Percentiles rank a stretch among this genome's conserved stretches.
Evolutionary conservation across 2,797 vertebrate species (phyloP).

Genomic region (Hydrocynus forskahlii): DNA sequence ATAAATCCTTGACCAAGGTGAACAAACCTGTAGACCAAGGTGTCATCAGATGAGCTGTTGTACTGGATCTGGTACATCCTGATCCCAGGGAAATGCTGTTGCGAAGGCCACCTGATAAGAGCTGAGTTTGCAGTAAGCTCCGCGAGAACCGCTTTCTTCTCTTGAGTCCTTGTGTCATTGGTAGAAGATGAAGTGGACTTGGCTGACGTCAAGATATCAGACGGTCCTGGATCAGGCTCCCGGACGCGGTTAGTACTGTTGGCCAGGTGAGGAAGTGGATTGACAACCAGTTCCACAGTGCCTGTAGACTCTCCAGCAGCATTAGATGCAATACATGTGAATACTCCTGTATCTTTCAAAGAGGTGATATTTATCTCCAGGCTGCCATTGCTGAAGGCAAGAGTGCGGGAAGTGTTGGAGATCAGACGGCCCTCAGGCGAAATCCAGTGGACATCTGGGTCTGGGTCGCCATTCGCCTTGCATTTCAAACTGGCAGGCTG

Average conservation of each 20-base stretch:
- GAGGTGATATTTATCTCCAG: conserved; percentile 86
- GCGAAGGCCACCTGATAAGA: conserved; percentile 82
- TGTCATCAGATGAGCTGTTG: conserved; percentile 84
- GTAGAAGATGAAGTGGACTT: conserved; percentile 70
- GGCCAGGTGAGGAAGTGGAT: conserved; percentile 77
- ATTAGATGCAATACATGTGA: conserved; percentile 93
- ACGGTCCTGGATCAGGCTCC: conserved; percentile 78
- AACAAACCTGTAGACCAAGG: conserved; percentile 81
- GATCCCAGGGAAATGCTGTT: conserved; percentile 74
- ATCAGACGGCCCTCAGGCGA: conserved; percentile 89
- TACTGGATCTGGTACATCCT: conserved; percentile 87
- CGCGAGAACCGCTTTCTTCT: conserved; percentile 76
- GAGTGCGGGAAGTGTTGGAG: conserved; percentile 85
- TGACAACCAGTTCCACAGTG: conserved; percentile 78
- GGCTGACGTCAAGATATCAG: conserved; percentile 80
- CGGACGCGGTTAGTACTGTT: conserved; percentile 81
- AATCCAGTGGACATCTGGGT: conserved; percentile 91
- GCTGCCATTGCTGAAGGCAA: conserved; percentile 90
- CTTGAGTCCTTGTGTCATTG: conserved; percentile 77
- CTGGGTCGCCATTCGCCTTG: conserved; percentile 90
- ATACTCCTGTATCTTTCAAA: conserved; percentile 84
- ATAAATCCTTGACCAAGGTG: conserved; percentile 22
- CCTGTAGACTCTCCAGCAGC: conserved; percentile 85
- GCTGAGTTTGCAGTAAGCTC: conserved; percentile 81
- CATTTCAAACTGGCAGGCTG: conserved; percentile 88